Conservation (phyloP, 2,113 vertebrate species). For the Diphyllodes magnificus region DNA sequence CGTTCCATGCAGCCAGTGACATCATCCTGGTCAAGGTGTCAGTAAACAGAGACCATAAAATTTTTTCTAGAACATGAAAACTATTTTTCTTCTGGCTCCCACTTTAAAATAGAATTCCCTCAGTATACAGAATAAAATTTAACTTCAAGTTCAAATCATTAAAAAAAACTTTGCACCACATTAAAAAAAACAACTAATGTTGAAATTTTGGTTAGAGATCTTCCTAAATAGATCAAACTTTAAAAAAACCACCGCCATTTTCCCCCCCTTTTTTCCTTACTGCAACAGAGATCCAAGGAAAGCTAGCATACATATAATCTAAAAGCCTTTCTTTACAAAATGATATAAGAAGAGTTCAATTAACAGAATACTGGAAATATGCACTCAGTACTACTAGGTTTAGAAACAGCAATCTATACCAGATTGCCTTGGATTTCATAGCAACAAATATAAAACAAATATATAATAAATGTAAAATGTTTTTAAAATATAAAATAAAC, state of each 20-base stretch:
- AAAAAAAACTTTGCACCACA: not conserved
- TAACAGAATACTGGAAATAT: not conserved
- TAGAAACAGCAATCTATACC: not conserved
- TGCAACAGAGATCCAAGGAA: not conserved
- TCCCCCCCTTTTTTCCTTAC: not conserved
- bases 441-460: not conserved
- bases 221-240: not conserved
- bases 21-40: not conserved
- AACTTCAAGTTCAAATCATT: not conserved
- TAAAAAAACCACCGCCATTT: no score
- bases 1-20: not conserved
- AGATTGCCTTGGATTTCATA: not conserved
- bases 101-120: not conserved
- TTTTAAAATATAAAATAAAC: not conserved
- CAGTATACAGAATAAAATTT: not conserved
- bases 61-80: not conserved
- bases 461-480: not conserved
- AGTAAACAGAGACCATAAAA: not conserved
- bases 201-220: not conserved
- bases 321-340: not conserved
- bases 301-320: not conserved
- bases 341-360: not conserved
- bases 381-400: not conserved
- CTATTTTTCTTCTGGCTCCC: not conserved
- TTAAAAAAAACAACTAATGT: not conserved